phyloP scores from a whole-genome alignment of 2,888 invertebrate genomes.

The Myathropa florea region DNA sequence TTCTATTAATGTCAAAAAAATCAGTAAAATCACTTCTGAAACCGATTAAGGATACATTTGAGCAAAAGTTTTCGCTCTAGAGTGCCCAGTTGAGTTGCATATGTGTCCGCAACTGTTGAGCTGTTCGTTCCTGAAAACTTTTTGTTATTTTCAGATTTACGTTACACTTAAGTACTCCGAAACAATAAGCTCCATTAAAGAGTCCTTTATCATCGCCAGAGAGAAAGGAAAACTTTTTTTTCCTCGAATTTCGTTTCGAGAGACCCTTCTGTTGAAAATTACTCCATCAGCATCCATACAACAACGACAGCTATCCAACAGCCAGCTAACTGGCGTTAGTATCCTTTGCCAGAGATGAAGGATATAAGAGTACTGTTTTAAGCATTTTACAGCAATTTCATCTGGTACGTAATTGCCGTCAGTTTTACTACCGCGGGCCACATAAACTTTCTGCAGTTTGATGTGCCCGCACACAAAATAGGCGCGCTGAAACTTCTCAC shows the following conservation, averaged over 20 bases:
- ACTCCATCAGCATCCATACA: background rate
- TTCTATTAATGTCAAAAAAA: too few relatives aligned
- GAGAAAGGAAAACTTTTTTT: background rate
- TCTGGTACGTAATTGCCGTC: constrained; percentile 43
- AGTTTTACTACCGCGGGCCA: constrained; percentile 37
- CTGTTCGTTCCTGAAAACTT: background rate
- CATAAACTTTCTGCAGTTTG: constrained; percentile 29
- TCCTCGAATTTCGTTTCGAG: background rate
- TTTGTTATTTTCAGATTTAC: background rate
- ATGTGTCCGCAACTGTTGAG: background rate
- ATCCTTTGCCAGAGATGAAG: background rate
- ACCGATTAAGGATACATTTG: background rate
- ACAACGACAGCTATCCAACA: background rate
- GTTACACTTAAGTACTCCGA: background rate
- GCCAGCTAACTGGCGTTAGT: background rate
- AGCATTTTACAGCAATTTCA: constrained; percentile 50
- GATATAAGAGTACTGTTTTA: constrained; percentile 12
- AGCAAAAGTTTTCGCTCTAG: background rate
- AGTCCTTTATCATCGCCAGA: background rate
- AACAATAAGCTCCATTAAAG: background rate
- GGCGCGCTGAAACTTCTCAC: background rate
- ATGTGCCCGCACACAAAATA: background rate
- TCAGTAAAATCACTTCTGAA: background rate
- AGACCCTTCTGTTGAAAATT: background rate
- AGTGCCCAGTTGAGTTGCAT: background rate